These are phyloP conservation scores for Microtus montanus DNA, from an alignment of 2,113 vertebrate species.

Conservation along the genomic window DNA sequence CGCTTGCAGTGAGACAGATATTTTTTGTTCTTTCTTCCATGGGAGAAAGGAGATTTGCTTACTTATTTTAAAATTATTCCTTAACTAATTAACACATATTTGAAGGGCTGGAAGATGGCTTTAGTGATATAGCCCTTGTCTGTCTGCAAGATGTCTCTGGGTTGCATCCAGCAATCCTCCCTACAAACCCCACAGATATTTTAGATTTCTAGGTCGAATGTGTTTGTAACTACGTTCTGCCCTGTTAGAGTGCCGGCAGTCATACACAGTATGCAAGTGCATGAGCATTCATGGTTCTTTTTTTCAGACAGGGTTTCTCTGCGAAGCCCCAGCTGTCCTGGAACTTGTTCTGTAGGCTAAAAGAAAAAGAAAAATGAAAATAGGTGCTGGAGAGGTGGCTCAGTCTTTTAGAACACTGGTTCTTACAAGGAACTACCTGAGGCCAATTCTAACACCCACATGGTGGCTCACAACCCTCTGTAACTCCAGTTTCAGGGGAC, in stretches of 20 bases:
- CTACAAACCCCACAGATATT: not conserved
- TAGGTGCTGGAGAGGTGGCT: not conserved
- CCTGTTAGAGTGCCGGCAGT: not conserved
- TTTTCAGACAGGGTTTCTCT: not conserved
- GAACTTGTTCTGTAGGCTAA: not conserved
- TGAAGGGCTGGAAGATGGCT: not conserved
- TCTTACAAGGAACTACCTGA: not conserved
- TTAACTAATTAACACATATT: not conserved
- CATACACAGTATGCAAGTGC: not conserved
- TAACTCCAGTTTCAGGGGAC: not conserved
- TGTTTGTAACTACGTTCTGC: not conserved
- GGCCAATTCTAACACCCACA: not conserved
- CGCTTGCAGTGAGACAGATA: not conserved
- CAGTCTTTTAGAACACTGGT: not conserved
- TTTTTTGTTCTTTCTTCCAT: not conserved
- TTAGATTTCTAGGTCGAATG: not conserved
- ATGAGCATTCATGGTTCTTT: not conserved
- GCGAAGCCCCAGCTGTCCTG: not conserved
- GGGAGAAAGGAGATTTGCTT: not conserved
- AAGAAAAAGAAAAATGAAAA: not conserved
- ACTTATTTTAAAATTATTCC: not conserved
- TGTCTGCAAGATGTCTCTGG: not conserved
- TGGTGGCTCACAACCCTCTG: not conserved
- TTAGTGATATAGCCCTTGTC: not conserved
- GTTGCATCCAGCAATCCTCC: not conserved